A percentile compares a stretch with the other conserved stretches of the same genome.
Evolutionary conservation across 2,797 vertebrate species (phyloP).

Genomic region (Eupleurogrammus muticus): DNA sequence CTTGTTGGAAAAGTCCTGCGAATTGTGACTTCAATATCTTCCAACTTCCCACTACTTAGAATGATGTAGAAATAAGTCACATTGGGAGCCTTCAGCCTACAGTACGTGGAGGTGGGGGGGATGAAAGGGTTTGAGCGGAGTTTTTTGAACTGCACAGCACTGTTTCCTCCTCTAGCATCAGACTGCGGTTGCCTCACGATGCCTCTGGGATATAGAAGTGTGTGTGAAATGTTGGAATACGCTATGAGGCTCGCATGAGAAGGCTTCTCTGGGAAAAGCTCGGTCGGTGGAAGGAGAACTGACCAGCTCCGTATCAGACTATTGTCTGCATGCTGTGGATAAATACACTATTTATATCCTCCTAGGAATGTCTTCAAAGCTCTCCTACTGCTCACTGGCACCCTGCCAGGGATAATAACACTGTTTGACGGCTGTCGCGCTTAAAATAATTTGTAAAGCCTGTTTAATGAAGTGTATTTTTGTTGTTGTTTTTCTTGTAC

Average conservation of each 20-base stretch:
- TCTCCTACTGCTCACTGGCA: conserved; percentile 59
- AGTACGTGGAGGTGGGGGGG: neutral
- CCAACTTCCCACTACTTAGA: conserved; percentile 4
- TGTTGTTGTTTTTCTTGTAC: neutral
- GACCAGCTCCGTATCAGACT: conserved; percentile 45
- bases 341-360: conserved; percentile 81
- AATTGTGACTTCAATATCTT: conserved; percentile 1
- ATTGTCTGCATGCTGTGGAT: conserved; percentile 69
- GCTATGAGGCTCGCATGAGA: conserved; percentile 9
- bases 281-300: conserved; percentile 36
- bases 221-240: conserved; percentile 29
- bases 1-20: conserved; percentile 2
- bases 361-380: conserved; percentile 79
- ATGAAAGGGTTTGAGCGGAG: conserved; percentile 7
- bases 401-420: conserved; percentile 66
- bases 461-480: conserved; percentile 2
- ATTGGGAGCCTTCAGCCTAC: neutral
- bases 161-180: conserved; percentile 18
- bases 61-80: conserved; percentile 12
- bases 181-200: conserved; percentile 14
- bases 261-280: conserved; percentile 44
- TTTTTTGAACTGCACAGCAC: conserved; percentile 14
- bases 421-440: conserved; percentile 45
- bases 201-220: conserved; percentile 17
- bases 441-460: conserved; percentile 23